Base-by-base conservation (phyloP, 2,888 invertebrate species). In the Eristalis pertinax region DNA sequence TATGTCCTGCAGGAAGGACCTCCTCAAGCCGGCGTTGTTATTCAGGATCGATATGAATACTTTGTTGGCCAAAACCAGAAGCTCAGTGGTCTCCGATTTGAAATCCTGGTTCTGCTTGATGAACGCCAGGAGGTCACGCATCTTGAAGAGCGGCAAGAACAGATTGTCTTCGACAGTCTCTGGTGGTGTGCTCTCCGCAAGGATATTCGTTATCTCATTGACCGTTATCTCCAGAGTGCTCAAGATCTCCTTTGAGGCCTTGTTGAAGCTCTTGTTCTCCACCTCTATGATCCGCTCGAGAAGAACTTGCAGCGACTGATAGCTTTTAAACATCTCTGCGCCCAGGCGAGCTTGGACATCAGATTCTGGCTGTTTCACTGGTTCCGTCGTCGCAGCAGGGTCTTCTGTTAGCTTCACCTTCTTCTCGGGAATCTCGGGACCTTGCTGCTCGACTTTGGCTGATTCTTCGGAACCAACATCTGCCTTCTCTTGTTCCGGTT, bases 81-180 rank as follows among this genome's bases (percentile, higher is more conserved):
- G 68, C 4, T 77, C 58, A 7, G 60, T 50, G 0, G 78, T 65
- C n/a, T 87, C 83, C 0, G 58, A 2, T 10, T 74, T 69, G 0
- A 68, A 26, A 8, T 60, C 60, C 24, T 74, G 75, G 41, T 74
- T 64, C 19, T 84, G 79, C 43, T 80, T 83, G 8, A 79, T 79
- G 41, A 89, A 84, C 1, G 89, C 88, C 50, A 91, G 32, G 0
- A 90, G 81, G 72, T 91, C 90, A n/a, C 90, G 90, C 65, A 90
- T 86, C 84, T 91, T 90, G 60, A 90, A 90, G 10, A 91, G 77
- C 5, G 90, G 89, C 29, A 90, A 41, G 56, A 90, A 90, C 7
- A 90, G 67, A 19, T 87, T 83, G 69, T 91, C 91, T 82, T 91
- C 90, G 5, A 90, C 29, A 38, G 62, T 65, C 5, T 84, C 24